A percentile compares a stretch with the other conserved stretches of the same genome.
Conservation (phyloP, 2,888 invertebrate species). For the Neoitamus cyanurus region DNA sequence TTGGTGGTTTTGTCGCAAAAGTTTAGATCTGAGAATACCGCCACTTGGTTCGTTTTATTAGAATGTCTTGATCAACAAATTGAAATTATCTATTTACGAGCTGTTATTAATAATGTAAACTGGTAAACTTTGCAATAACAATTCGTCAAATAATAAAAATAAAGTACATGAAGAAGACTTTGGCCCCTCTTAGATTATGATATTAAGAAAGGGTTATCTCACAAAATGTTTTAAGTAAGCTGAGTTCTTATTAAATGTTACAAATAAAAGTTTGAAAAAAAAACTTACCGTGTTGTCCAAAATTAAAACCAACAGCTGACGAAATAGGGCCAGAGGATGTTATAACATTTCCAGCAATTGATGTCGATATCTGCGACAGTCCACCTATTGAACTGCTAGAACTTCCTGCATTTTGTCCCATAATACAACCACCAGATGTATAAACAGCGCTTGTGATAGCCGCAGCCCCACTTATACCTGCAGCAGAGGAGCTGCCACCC, state of each 20-base stretch:
- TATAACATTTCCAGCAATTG: slow-evolving; percentile 58
- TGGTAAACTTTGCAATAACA: too few relatives aligned
- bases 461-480: slow-evolving; percentile 4
- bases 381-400: background rate
- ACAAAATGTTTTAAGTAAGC: background rate
- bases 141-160: too few relatives aligned
- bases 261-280: background rate
- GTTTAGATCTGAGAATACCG: too few relatives aligned
- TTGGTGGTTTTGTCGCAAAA: too few relatives aligned
- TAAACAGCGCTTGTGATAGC: background rate
- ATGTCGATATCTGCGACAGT: background rate
- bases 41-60: too few relatives aligned
- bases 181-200: too few relatives aligned
- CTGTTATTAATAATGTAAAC: too few relatives aligned
- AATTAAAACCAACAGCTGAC: background rate
- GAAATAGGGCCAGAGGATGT: slow-evolving; percentile 45
- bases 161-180: too few relatives aligned
- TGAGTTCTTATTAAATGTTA: background rate
- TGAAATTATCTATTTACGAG: too few relatives aligned
- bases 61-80: too few relatives aligned
- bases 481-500: background rate
- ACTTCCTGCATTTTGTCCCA: slow-evolving; percentile 43
- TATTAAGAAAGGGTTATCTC: too few relatives aligned
- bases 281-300: slow-evolving; percentile 34
- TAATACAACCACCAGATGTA: slow-evolving; percentile 26